Base-by-base conservation (phyloP, 2,113 vertebrate species). In the Chloebia gouldiae region DNA sequence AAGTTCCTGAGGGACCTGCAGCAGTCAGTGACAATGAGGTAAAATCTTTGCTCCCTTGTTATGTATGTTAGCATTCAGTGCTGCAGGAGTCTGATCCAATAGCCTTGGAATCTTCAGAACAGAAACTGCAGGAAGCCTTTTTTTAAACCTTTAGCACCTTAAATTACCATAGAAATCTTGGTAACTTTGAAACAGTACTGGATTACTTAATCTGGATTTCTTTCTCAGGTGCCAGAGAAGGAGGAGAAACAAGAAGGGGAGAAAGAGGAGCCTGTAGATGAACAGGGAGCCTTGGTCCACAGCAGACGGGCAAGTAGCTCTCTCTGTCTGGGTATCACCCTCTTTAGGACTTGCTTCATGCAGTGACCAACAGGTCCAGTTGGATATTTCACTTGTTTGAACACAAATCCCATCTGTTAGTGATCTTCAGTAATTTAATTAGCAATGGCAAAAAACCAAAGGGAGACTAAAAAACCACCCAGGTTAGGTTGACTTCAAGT, bases 11-110 rank as follows among this genome's bases (percentile, higher is more conserved):
- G 97, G 98, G 75, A 93, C 92, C 96, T 40, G 72, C 93, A 59
- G 91, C 95, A 33, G 96, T 96, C 95, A 99, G 98, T 95, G 99
- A 99, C 87, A 93, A 98, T 75, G 99, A 99, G 99, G 99, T 99
- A 97, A 92, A 94, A 40, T 56, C 51, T 57, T 44, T 21, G 37
- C 19, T 6, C 2, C 27, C 33, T 60, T 31, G 10, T 35, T 78
- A 11, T 2, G 0, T 59, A 2, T 35, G 21, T 66, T 83, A 6
- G 39, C 24, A 2, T 66, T 75, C 57, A 53, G 11, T 78, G 54
- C 5, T 60, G 63, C 51, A 24, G 50, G 30, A 66, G 53, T 68
- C 57, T 78, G 56, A 82, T 66, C 16, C 4, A 31, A 25, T 17
- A 47, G 47, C 37, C 11, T 23, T 59, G 81, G 31, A 40, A 39